phyloP scores from a whole-genome alignment of 1,140 invertebrate genomes.

The Drosophila dunni region DNA sequence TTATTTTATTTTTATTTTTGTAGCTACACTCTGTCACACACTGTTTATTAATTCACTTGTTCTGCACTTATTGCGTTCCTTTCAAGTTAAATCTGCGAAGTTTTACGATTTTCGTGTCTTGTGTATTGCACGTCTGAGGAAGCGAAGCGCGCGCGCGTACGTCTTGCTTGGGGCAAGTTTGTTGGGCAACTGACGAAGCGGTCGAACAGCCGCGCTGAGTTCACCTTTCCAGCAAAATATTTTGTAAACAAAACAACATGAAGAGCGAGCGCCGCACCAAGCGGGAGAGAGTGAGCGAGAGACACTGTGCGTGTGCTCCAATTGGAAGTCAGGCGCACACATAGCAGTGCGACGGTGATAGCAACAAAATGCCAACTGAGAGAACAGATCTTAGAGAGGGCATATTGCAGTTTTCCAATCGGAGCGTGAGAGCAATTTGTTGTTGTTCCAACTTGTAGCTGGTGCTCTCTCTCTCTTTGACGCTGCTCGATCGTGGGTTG shows the following conservation, averaged over 20 bases:
- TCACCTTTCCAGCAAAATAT: conserved; percentile 57
- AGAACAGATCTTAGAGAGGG: conserved; percentile 13
- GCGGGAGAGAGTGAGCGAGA: conserved; percentile 15
- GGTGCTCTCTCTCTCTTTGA: not conserved
- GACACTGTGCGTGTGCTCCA: conserved; percentile 54
- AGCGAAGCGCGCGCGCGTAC: conserved; percentile 61
- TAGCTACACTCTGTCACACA: not conserved
- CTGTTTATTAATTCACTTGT: conserved; percentile 12
- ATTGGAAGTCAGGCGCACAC: conserved; percentile 63
- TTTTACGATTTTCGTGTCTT: conserved; percentile 31
- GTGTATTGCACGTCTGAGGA: conserved; percentile 13
- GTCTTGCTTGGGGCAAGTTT: conserved; percentile 70
- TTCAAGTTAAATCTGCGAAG: conserved; percentile 18
- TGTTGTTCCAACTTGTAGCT: conserved; percentile 3
- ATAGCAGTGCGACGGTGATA: conserved; percentile 10
- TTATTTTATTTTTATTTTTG: not conserved
- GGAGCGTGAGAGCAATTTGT: conserved; percentile 49
- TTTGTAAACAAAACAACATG: conserved; percentile 73
- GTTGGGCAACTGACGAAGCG: conserved; percentile 54
- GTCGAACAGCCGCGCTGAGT: conserved; percentile 17
- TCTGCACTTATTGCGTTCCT: not conserved
- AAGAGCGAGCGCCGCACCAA: not conserved
- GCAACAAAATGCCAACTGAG: conserved; percentile 5
- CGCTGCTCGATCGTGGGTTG: conserved; percentile 10
- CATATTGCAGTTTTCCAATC: conserved; percentile 78